Evolutionary conservation across 2,888 invertebrate genomes (phyloP).

Genomic region (Orthosia incerta): DNA sequence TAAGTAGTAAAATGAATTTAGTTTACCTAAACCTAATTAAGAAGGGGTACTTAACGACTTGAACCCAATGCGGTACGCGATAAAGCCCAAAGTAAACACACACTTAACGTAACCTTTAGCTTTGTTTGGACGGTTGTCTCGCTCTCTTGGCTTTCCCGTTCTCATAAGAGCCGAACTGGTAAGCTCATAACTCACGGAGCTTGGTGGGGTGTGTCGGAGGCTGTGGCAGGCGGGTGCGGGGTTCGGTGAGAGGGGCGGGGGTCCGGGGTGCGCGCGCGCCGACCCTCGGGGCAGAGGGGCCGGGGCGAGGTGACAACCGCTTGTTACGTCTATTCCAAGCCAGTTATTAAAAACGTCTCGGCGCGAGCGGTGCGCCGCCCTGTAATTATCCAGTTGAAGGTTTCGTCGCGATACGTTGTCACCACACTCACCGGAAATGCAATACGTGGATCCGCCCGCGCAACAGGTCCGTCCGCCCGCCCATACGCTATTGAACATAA

Average conservation of each 20-base stretch:
- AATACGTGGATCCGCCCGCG: conserved; percentile 90
- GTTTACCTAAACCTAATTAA: conserved; percentile 27
- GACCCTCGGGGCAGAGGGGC: conserved; percentile 78
- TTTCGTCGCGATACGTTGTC: conserved; percentile 86
- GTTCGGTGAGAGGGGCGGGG: conserved; percentile 65
- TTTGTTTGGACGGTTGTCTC: conserved; percentile 72
- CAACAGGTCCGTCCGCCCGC: conserved; percentile 89
- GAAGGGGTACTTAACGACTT: conserved; percentile 16
- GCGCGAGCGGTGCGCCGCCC: conserved; percentile 91
- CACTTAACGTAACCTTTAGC: conserved; percentile 77
- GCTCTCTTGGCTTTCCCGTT: conserved; percentile 74
- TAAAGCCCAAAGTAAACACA: conserved; percentile 68
- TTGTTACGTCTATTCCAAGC: conserved; percentile 91
- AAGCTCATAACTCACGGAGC: conserved; percentile 87
- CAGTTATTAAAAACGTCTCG: conserved; percentile 92
- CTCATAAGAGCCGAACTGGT: conserved; percentile 75
- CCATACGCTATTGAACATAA: conserved; percentile 76
- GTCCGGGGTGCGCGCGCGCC: conserved; percentile 80
- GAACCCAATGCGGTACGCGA: conserved; percentile 48
- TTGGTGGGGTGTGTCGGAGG: conserved; percentile 82
- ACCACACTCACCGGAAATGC: conserved; percentile 88
- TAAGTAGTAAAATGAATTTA: conserved; percentile 5
- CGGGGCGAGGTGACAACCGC: conserved; percentile 90
- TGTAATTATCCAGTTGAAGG: conserved; percentile 90
- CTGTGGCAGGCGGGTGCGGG: conserved; percentile 77